Conservation (phyloP, 37 sponge, comb jelly and placozoan species). For the Cliona cf. orientalis region DNA sequence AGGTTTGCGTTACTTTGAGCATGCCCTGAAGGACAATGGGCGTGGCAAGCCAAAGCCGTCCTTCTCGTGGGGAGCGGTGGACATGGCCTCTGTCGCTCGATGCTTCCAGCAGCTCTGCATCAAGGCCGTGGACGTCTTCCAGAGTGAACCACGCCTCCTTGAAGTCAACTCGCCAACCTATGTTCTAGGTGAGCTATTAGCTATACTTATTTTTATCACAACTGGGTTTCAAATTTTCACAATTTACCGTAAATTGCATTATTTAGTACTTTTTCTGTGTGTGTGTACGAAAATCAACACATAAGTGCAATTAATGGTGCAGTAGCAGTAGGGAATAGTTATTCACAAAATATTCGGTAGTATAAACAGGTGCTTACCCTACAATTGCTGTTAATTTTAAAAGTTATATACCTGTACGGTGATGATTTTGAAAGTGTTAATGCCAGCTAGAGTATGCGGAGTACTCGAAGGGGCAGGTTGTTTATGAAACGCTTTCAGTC, state of each 20-base stretch:
- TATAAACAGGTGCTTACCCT: no score
- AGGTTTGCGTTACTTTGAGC: slow-evolving; percentile 94
- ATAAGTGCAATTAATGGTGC: not conserved
- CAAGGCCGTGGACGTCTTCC: slow-evolving; percentile 75
- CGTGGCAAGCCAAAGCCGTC: slow-evolving; percentile 80
- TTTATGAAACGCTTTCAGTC: no score
- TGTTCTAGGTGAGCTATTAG: slow-evolving; percentile 77
- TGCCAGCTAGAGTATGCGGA: no score
- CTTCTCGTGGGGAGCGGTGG: slow-evolving; percentile 92
- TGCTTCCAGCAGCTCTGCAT: slow-evolving; percentile 78
- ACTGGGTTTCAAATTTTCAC: no score
- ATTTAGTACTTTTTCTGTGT: not conserved
- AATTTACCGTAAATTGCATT: not conserved
- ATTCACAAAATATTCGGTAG: no score
- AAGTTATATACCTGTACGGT: no score
- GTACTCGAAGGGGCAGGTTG: no score
- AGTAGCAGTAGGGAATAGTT: no score
- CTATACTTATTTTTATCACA: no score
- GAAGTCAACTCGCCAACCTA: slow-evolving; percentile 80
- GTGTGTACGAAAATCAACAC: slow-evolving; percentile 7
- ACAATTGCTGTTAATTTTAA: no score
- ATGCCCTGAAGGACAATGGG: slow-evolving; percentile 79
- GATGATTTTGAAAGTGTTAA: no score
- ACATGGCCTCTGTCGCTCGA: slow-evolving; percentile 76
- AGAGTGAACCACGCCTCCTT: slow-evolving; percentile 77